A percentile compares a stretch with the other conserved stretches of the same genome.
phyloP scores from a whole-genome alignment of 2,113 vertebrate genomes.

The Podilymbus podiceps region DNA sequence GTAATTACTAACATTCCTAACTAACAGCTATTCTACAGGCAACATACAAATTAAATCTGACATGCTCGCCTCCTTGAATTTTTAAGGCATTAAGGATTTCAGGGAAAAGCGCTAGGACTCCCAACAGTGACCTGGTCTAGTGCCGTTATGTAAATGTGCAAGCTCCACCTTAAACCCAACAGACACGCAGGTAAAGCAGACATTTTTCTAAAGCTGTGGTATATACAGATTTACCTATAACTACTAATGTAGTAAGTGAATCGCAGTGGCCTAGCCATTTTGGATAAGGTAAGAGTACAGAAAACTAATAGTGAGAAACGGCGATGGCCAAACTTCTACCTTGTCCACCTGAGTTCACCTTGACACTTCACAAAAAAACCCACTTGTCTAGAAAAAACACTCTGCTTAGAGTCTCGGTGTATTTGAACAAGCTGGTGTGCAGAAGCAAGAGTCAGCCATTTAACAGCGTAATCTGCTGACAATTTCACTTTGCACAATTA shows the following conservation, averaged over 20 bases:
- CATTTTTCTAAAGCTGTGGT: background rate
- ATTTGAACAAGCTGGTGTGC: background rate
- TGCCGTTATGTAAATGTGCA: background rate
- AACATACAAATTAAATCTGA: background rate
- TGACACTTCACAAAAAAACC: background rate
- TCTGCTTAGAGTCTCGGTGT: background rate
- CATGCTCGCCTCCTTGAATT: background rate
- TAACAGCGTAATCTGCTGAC: background rate
- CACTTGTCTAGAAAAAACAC: background rate
- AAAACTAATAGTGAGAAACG: background rate
- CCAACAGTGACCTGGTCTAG: background rate
- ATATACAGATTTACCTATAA: background rate
- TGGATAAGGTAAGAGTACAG: background rate
- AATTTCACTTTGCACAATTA: background rate
- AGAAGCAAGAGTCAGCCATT: background rate
- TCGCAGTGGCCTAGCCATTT: background rate
- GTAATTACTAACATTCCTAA: background rate
- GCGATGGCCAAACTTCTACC: background rate
- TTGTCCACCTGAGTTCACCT: background rate
- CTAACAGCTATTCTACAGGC: background rate
- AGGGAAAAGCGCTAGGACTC: background rate
- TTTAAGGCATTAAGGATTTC: background rate
- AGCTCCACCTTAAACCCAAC: background rate
- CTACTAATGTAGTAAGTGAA: background rate
- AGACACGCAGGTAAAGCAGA: background rate